These are phyloP conservation scores for Tachina fera DNA, from an alignment of 2,888 invertebrate genomes.

Conservation along the genomic window DNA sequence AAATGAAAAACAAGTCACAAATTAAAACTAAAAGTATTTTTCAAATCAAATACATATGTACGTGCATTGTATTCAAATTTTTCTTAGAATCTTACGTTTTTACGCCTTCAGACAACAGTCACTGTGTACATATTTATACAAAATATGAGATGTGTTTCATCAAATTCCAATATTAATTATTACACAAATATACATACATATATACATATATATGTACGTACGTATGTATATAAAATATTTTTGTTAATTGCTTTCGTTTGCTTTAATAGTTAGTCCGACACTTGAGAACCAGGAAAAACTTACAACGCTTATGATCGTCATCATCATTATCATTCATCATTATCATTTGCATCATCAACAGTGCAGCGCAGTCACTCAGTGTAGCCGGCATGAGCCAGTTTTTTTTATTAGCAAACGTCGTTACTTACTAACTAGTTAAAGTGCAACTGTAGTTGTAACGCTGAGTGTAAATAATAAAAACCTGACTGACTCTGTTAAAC, in stretches of 20 bases:
- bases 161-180: neutral
- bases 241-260: slow-evolving; percentile 1
- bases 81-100: neutral
- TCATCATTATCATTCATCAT: slow-evolving; percentile 17
- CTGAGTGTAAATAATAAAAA: slow-evolving; percentile 59
- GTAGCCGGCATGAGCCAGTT: slow-evolving; percentile 35
- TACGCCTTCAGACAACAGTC: slow-evolving; percentile 5
- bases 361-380: neutral
- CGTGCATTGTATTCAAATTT: neutral
- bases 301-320: slow-evolving; percentile 18
- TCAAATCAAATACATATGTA: neutral
- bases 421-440: neutral
- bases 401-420: neutral
- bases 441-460: slow-evolving; percentile 19
- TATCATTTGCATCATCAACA: neutral
- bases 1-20: neutral
- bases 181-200: slow-evolving; percentile 10
- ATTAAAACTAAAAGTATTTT: neutral
- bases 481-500: slow-evolving; percentile 63
- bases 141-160: neutral
- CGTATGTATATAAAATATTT: neutral
- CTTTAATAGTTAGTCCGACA: slow-evolving; percentile 36
- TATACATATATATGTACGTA: too few relatives aligned
- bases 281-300: slow-evolving; percentile 69
- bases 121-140: slow-evolving; percentile 31